A percentile compares a stretch with the other conserved stretches of the same genome.
Conservation (phyloP, 2,113 vertebrate species). For the Gnathonemus longibarbis region DNA sequence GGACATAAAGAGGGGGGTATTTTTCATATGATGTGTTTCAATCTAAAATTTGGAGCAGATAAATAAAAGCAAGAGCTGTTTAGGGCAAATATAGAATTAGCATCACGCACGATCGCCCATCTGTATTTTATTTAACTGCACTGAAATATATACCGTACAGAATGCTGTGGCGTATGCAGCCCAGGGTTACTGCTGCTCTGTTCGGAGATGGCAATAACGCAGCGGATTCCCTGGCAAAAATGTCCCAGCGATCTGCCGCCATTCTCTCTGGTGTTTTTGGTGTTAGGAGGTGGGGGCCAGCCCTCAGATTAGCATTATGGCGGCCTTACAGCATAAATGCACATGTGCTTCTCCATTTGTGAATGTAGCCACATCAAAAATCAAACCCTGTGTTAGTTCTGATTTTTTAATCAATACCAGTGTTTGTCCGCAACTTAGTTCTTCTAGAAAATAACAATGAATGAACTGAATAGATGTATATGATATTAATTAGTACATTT, state of each 20-base stretch:
- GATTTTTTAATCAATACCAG: background rate
- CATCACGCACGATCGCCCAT: slow-evolving; percentile 49
- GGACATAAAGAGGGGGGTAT: slow-evolving; percentile 15
- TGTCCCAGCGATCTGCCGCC: slow-evolving; percentile 44
- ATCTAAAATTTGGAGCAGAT: slow-evolving; percentile 30
- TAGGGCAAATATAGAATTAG: slow-evolving; percentile 54
- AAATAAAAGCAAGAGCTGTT: slow-evolving; percentile 43
- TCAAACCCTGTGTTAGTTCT: background rate
- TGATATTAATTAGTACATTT: background rate
- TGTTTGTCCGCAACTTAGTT: background rate
- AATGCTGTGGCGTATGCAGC: slow-evolving; percentile 43
- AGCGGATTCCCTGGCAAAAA: slow-evolving; percentile 50
- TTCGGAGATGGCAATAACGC: slow-evolving; percentile 63
- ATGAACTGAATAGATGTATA: background rate
- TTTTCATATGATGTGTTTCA: slow-evolving; percentile 37
- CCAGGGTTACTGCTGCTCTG: slow-evolving; percentile 37
- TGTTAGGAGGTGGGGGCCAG: background rate
- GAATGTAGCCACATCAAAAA: background rate
- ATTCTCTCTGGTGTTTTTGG: slow-evolving; percentile 40
- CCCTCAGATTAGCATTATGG: slow-evolving; percentile 16
- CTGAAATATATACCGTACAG: slow-evolving; percentile 48
- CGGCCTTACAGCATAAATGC: too few species aligned
- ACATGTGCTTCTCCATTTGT: background rate
- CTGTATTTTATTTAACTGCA: slow-evolving; percentile 60
- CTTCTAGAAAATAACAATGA: background rate